Evolutionary conservation across 2,888 invertebrate species (phyloP), one percentile per base, ranked within the genome.

Genomic region (Ryuthela nishihirai): DNA sequence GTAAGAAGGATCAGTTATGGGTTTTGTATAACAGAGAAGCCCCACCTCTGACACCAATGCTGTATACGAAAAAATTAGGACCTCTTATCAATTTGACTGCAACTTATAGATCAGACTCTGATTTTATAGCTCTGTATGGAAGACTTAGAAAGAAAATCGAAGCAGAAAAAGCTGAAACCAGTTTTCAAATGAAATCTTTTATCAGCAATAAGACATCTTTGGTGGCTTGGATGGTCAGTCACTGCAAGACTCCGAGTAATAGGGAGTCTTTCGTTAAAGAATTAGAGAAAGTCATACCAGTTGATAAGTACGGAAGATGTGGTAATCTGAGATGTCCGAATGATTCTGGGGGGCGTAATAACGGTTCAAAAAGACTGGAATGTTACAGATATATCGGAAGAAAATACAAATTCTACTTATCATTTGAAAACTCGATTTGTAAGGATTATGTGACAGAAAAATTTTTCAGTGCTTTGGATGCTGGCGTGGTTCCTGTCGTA

Each of bases 371-470:
- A 45, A 69, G 72, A 0, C 58, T 71, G 36, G 63, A 68, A 46
- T 73, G 73, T 55, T 72, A 71, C 64, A 67, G 69, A n/a, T 69
- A 71, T 68, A 65, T 73, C 42, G 68, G 69, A 47, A 70, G 66
- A 18, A 15, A 23, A 15, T 44, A 24, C 36, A 38, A 38, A 17
- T 23, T 23, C 24, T 38, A 46, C 32, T 26, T 44, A 17, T 34
- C 35, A 18, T 34, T 44, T 7, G 44, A 38, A 36, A 24, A 29
- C n/a, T 46, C 38, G 4, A 46, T 46, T 63, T 71, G 71, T 54
- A 47, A 50, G 7, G 69, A 71, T 44, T 71, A 71, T 56, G 64
- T 70, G 1, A 69, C 69, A 0, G 71, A 71, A 41, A 71, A 71
- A 41, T 58, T 70, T 9, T 68, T 66, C 48, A 42, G 49, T 3